Base-by-base conservation (phyloP, 2,888 invertebrate species). In the Raillietiella orientalis region DNA sequence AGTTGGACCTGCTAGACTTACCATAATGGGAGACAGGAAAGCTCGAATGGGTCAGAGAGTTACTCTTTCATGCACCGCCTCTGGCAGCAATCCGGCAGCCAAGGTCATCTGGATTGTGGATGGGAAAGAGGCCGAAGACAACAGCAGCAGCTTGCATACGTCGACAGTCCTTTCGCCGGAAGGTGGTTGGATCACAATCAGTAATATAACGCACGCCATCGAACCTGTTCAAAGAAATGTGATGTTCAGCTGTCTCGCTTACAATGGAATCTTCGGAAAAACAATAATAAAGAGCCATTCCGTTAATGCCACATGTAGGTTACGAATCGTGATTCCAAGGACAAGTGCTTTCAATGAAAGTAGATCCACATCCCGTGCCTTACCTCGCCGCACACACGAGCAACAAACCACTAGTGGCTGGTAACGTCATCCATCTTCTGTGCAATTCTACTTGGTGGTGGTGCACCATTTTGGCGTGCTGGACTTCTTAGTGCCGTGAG, bases 291-390 rank as follows among this genome's bases (percentile, higher is more conserved):
- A 72, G 31, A 74, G 75, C 0, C 75, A 79, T 39, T 75, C 71
- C 21, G 69, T 90, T 41, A 77, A 74, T 40, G 74, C 90, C 24
- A 52, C 87, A 36, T 77, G 87, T 90, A 57, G 70, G 82, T 66
- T 44, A 13, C 17, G 16, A 9, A 25, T 19, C n/a, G n/a, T n/a
- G n/a, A 31, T 25, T 21, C 24, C n/a, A 29, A 30, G 15, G 9
- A 11, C 19, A 11, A n/a, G 19, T 6, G 19, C 19, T 8, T 19
- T 19, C 19, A 19, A 19, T 6, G 19, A 8, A 19, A 8, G 8
- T 51, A 93, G 90, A 87, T 55, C 84, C 93, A 2, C 93, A 93
- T 4, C 67, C 72, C n/a, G 10, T 12, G 6, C 77, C 90, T 3
- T 60, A 65, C 41, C 82, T 96, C 40, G 66, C 69, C 16, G 87